Base-by-base conservation (phyloP, 2,888 invertebrate species). In the Syrphus vitripennis region DNA sequence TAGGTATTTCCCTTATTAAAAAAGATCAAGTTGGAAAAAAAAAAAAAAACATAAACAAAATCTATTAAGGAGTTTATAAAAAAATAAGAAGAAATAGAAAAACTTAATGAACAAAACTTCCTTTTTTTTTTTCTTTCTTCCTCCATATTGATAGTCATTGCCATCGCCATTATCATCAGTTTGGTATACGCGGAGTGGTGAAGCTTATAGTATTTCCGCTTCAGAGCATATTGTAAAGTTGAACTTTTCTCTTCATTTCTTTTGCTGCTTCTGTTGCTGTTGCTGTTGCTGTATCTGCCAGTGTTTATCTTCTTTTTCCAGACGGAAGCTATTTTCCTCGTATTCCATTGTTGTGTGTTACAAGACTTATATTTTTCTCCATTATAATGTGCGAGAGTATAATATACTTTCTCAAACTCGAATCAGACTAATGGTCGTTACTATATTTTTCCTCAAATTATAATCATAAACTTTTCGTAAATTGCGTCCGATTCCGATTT, bases 391-490 rank as follows among this genome's bases (percentile, higher is more conserved):
- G n/a, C n/a, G n/a, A n/a, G n/a, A n/a, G n/a, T n/a, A n/a, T n/a
- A n/a, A n/a, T n/a, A n/a, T 37, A 5, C 55, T 19, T 67, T 37
- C 45, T 19, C 45, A 65, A 24, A 69, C 34, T 48, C 40, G n/a
- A 65, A 67, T 67, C 50, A 67, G 50, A 69, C 77, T 53, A 61
- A 78, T 24, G 48, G 37, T 24, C 71, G 40, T 63, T 78, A 63
- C 78, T 63, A 71, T 59, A 50, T 55, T 42, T 67, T 67, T 29
- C 14, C 42, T 42, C 48, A 16, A 65, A 65, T 65, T 34, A 67
- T 67, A 67, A 67, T 67, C 67, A 50, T 67, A 67, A 67, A 72
- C 78, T 48, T 65, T 72, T 45, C 53, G 31, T 61, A 53, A 55
- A 71, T 14, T 53, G 26, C 40, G 70, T 70, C 70, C 40, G 61